Evolutionary conservation across 2,888 invertebrate genomes (phyloP).

Genomic region (Morinoia aosen): DNA sequence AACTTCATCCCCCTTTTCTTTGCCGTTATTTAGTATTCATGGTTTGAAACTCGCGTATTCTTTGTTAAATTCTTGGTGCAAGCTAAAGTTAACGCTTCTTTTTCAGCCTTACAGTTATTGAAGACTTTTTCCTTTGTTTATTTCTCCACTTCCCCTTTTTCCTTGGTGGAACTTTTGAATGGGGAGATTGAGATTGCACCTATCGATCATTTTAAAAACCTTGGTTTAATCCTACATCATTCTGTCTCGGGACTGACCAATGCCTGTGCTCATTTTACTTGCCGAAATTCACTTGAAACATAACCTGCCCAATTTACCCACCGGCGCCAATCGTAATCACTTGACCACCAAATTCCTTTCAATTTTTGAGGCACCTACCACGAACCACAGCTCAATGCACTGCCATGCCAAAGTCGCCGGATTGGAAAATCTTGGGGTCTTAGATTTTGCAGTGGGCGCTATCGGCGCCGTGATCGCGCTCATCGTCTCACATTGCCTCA

Average conservation of each 20-base stretch:
- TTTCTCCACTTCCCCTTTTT: too few species aligned
- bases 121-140: too few species aligned
- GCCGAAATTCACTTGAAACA: background rate
- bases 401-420: background rate
- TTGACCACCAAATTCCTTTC: background rate
- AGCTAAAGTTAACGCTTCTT: too few species aligned
- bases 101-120: too few species aligned
- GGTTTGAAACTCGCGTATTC: too few species aligned
- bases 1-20: too few species aligned
- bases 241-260: background rate
- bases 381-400: background rate
- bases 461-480: slow-evolving; percentile 16
- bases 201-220: too few species aligned
- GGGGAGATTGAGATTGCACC: too few species aligned
- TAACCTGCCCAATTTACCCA: background rate
- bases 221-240: background rate
- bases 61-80: too few species aligned
- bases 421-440: background rate
- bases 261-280: background rate
- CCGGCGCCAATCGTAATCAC: background rate
- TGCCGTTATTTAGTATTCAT: too few species aligned
- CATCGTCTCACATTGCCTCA: slow-evolving; percentile 10
- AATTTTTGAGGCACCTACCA: background rate
- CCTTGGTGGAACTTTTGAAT: too few species aligned
- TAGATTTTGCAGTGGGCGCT: background rate